These are phyloP conservation scores for Sardinella longiceps DNA, from an alignment of 2,797 vertebrate genomes.

Conservation along the genomic window DNA sequence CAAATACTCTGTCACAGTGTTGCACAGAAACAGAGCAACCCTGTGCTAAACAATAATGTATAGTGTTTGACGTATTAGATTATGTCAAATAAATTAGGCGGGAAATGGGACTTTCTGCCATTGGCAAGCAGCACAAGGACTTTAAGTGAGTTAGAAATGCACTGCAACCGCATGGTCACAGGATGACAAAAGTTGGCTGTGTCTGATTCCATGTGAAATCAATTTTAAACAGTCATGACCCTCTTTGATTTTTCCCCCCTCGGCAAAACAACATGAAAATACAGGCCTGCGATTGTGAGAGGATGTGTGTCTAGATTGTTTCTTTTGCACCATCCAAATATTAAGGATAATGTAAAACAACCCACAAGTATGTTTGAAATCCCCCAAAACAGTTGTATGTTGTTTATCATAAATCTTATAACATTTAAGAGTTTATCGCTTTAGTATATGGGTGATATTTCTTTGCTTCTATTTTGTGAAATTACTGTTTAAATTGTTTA, in stretches of 20 bases:
- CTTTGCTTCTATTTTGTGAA: not conserved
- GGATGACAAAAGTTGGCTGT: slow-evolving; percentile 22
- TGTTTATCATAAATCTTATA: not conserved
- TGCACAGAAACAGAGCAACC: not conserved
- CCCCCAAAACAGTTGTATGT: not conserved
- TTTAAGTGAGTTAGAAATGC: slow-evolving; percentile 9
- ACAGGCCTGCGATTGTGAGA: not conserved
- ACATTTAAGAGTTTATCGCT: not conserved
- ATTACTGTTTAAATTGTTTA: not conserved
- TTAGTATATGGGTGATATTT: not conserved
- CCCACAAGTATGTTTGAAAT: not conserved
- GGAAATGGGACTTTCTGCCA: not conserved
- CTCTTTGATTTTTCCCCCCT: slow-evolving; percentile 27
- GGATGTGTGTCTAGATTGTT: not conserved
- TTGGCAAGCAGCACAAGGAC: not conserved
- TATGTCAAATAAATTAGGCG: slow-evolving; percentile 2
- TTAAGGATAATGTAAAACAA: not conserved
- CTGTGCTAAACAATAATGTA: not conserved
- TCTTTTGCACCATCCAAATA: not conserved
- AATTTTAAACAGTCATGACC: slow-evolving; percentile 39
- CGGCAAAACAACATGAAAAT: not conserved
- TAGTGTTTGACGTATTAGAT: slow-evolving; percentile 9
- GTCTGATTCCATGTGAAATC: slow-evolving; percentile 29
- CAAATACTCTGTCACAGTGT: not conserved
- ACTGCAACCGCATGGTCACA: slow-evolving; percentile 15